Base-by-base conservation (phyloP, 2,888 invertebrate species). In the Cantharis lateralis region DNA sequence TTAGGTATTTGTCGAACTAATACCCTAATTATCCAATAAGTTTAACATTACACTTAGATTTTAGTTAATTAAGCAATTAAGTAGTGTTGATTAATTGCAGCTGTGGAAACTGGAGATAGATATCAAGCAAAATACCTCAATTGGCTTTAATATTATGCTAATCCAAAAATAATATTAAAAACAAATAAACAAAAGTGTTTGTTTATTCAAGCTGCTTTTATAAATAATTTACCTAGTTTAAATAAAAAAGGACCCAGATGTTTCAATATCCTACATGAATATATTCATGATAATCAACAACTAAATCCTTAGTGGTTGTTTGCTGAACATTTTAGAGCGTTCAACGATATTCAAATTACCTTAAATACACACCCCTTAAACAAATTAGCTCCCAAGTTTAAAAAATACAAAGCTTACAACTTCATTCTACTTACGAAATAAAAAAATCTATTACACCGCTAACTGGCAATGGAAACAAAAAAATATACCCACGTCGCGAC, bases 201-300 rank as follows among this genome's bases (percentile, higher is more conserved):
- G 48, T n/a, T 48, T 48, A 48, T 48, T 48, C 48, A 3, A n/a
- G n/a, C 2, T 48, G 48, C n/a, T 48, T 48, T 48, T 48, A 48
- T 48, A 48, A 48, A 48, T n/a, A 48, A 48, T 48, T 48, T 48
- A n/a, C 48, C 26, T 28, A 11, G 10, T n/a, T 48, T 48, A 48
- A 48, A 48, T 48, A 48, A 48, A 48, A 48, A n/a, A 48, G 32
- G 4, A 48, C 28, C 62, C 48, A 69, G 71, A 66, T 64, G 73
- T 73, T 77, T 77, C 74, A 74, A 74, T 74, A 74, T 71, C 68
- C 10, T 68, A 32, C 74, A 77, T 74, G 74, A 74, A 77, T 77
- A 74, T 77, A 77, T 77, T 77, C 77, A 77, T 74, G 77, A 74
- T 71, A 77, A 77, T 71, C 74, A 77, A 77, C 63, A 77, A 76